Conservation (phyloP, 2,113 vertebrate genomes). For the Promerops cafer region DNA sequence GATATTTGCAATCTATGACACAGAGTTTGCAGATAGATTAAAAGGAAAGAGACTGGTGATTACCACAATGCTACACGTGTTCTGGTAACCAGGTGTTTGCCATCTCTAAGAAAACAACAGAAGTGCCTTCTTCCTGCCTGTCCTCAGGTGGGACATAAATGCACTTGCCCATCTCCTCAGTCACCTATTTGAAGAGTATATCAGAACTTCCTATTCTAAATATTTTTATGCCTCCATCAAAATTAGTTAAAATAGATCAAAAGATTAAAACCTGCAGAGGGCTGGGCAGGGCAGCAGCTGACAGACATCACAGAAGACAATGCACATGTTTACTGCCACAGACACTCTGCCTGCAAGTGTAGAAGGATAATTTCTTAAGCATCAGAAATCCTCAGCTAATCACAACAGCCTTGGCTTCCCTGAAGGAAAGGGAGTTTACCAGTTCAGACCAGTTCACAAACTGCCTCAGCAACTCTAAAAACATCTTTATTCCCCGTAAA, state of each 20-base stretch:
- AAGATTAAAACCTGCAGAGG: neutral
- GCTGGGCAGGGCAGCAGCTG: neutral
- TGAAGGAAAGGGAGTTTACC: neutral
- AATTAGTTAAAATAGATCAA: neutral
- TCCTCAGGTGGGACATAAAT: neutral
- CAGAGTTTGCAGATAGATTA: neutral
- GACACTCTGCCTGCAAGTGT: neutral
- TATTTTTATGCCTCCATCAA: neutral
- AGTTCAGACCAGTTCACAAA: neutral
- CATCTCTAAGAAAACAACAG: neutral
- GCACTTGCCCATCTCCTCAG: neutral
- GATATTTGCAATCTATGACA: neutral
- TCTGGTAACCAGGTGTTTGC: neutral
- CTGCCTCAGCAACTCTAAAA: neutral
- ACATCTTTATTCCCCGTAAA: neutral
- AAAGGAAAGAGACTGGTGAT: neutral
- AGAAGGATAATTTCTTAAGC: neutral
- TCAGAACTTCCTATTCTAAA: neutral
- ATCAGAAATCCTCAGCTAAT: neutral
- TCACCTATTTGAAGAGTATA: neutral
- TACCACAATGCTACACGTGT: accelerated
- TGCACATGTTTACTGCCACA: neutral
- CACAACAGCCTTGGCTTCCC: neutral
- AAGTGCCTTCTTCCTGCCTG: neutral
- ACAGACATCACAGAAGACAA: neutral